phyloP scores from a whole-genome alignment of 2,888 invertebrate genomes.

The Pheosia tremula region DNA sequence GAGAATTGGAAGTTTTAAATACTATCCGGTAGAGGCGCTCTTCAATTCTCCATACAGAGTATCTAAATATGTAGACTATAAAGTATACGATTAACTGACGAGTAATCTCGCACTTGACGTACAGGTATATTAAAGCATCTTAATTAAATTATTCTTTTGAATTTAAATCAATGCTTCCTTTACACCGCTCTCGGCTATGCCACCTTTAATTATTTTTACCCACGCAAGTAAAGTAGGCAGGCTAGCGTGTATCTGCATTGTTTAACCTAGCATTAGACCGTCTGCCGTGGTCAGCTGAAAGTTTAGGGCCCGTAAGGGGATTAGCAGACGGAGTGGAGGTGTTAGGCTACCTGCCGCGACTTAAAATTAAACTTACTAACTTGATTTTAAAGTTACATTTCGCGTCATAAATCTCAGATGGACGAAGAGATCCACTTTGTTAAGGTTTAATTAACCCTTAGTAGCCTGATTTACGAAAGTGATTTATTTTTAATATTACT shows the following conservation, averaged over 20 bases:
- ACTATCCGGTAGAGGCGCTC: too few relatives aligned
- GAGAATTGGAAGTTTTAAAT: too few relatives aligned
- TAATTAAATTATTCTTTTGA: too few relatives aligned
- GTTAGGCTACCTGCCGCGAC: conserved; percentile 47
- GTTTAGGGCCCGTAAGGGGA: conserved; percentile 62
- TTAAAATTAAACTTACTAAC: conserved; percentile 41
- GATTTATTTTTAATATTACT: too few relatives aligned
- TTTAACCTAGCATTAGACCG: conserved; percentile 60
- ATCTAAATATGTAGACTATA: too few relatives aligned
- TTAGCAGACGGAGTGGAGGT: conserved; percentile 55
- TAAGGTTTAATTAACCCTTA: too few relatives aligned
- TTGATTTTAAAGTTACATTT: conserved; percentile 38
- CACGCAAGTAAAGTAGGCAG: not conserved
- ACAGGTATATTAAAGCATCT: too few relatives aligned
- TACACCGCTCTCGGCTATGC: not conserved
- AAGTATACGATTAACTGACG: too few relatives aligned
- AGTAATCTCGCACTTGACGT: too few relatives aligned
- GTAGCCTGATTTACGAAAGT: too few relatives aligned
- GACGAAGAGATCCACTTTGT: too few relatives aligned
- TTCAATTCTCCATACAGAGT: too few relatives aligned
- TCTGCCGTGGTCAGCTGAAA: conserved; percentile 68
- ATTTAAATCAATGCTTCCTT: not conserved
- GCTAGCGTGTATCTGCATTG: conserved; percentile 39
- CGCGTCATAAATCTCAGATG: not conserved
- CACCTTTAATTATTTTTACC: not conserved